Base-by-base conservation (phyloP, 2,113 vertebrate genomes). In the Tauraco erythrolophus region DNA sequence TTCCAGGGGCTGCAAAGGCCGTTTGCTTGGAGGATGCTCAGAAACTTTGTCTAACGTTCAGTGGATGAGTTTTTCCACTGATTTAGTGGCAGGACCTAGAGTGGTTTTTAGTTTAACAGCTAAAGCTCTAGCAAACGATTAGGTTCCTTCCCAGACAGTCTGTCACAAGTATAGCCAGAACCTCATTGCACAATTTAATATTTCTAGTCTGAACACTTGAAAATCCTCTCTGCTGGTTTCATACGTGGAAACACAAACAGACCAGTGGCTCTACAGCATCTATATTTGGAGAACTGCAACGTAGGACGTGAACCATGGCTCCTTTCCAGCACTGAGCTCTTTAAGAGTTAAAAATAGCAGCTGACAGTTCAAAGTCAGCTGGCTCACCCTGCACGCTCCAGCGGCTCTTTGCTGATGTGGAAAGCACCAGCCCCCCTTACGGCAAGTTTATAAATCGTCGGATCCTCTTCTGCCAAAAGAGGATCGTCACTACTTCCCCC, bases 311-410 rank as follows among this genome's bases (percentile, higher is more conserved):
- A 79, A 60, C 35, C 5, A 1, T 65, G 66, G 75, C 75, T 92
- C 45, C 6, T n/a, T 62, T 65, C 85, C 92, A 96, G 82, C 5
- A 2, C 58, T 7, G n/a, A 66, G 95, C 5, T 81, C 88, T 84
- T 48, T 6, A 90, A 96, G 85, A 86, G 75, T 92, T 94, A 89
- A 90, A 92, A 92, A 48, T 60, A 93, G 88, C 3, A 86, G 79
- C 85, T 88, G 91, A 60, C n/a, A 57, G 88, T 48, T 83, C 83
- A 61, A 31, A 72, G 79, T 6, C 65, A 83, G 94, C 66, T n/a
- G 70, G 74, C 88, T 92, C 41, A 50, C 28, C 75, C 85, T 69
- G 79, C 81, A 64, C 14, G 46, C 87, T 50, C 78, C 61, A 65
- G 74, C 5, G 3, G 70, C 70, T 80, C 88, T 69, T 37, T 24